Evolutionary conservation across 1,140 invertebrate species (phyloP), one percentile per base, ranked within the genome.

Genomic region (Drosophila carrolli): DNA sequence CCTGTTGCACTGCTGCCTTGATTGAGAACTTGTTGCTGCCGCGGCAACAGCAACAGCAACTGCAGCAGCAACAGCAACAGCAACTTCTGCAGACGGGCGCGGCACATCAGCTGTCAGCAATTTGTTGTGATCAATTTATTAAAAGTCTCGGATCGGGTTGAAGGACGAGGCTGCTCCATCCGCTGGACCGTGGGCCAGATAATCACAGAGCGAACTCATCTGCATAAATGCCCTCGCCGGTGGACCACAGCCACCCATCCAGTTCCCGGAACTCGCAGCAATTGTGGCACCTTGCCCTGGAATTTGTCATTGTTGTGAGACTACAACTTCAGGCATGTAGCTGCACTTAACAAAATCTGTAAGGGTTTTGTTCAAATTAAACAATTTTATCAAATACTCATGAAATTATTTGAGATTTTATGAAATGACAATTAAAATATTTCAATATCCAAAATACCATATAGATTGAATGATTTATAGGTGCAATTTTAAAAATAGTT

Each of bases 51-150:
- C 23, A 23, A 23, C 23, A 4, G 23, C 23, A 23, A 4, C 23
- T 4, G 23, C 23, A 23, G 4, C 23, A 14, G 32, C 48, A 38
- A 8, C 61, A 23, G 37, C 67, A 35, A 40, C 61, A 57, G 40
- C 62, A 65, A 61, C 65, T 43, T 43, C 47, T 53, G 37, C 50
- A 55, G 41, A 35, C 48, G 63, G 81, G 74, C 71, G 83, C 81
- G 78, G 74, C 78, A 65, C 83, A 82, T 85, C 82, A 86, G 83
- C 82, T 89, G 84, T 88, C 84, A 88, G 83, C 83, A 88, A 88
- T 88, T 88, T 88, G 83, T 88, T 88, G 80, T 88, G 83, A 83
- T 88, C 79, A 89, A 88, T 88, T 89, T 88, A 88, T 88, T 88
- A 86, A 86, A 71, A 80, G 43, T 35, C 66, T 71, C 59, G 44